Evolutionary conservation across 1,140 invertebrate genomes (phyloP).

Genomic region (Agrilus planipennis): DNA sequence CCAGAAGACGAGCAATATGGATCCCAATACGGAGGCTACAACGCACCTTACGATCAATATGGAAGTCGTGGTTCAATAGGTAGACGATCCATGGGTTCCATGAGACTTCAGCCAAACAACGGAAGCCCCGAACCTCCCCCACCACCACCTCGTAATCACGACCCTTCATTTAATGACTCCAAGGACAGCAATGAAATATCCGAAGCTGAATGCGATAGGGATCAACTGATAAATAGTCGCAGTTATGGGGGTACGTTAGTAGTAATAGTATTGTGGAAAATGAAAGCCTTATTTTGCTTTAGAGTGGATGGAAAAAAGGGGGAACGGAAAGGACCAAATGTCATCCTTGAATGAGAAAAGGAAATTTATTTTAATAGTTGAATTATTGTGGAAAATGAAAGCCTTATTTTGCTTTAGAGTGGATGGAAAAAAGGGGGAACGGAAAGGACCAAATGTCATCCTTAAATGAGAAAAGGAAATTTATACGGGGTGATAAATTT

Average conservation of each 20-base stretch:
- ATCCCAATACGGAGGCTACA: conserved; percentile 68
- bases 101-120: conserved; percentile 46
- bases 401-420: too few species aligned
- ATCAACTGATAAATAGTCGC: conserved; percentile 54
- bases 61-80: conserved; percentile 67
- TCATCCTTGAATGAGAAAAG: too few species aligned
- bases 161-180: conserved; percentile 73
- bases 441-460: too few species aligned
- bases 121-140: conserved; percentile 69
- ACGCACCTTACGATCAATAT: conserved; percentile 76
- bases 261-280: too few species aligned
- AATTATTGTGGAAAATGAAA: too few species aligned
- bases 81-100: conserved; percentile 44
- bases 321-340: too few species aligned
- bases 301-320: too few species aligned
- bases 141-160: conserved; percentile 63
- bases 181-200: conserved; percentile 89
- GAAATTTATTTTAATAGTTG: too few species aligned
- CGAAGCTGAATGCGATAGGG: conserved; percentile 82
- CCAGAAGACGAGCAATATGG: conserved; percentile 83
- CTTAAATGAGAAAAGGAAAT: too few species aligned
- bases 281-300: too few species aligned
- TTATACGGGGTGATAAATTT: too few species aligned
- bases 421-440: too few species aligned
- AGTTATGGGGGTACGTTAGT: conserved; percentile 66